phyloP scores from a whole-genome alignment of 2,113 vertebrate species.

The Brachirus orientalis region DNA sequence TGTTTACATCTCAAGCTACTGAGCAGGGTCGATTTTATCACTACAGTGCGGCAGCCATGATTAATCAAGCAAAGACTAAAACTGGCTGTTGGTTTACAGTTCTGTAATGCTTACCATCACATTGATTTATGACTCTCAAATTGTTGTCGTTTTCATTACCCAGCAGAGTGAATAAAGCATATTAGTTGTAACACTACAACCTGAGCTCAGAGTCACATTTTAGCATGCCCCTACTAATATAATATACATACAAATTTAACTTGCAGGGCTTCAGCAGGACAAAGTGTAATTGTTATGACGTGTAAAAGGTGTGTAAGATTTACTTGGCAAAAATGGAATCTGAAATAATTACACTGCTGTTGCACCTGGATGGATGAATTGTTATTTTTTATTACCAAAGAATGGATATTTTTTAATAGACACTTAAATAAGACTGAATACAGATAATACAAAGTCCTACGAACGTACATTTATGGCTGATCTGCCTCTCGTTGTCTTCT shows the following conservation, averaged over 20 bases:
- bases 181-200: slow-evolving; percentile 48
- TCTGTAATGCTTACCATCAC: slow-evolving; percentile 47
- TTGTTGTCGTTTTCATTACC: slow-evolving; percentile 68
- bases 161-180: slow-evolving; percentile 34
- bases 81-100: slow-evolving; percentile 58
- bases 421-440: too few species aligned
- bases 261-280: slow-evolving; percentile 51
- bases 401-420: too few species aligned
- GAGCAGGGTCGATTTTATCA: slow-evolving; percentile 31
- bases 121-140: slow-evolving; percentile 68
- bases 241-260: slow-evolving; percentile 37
- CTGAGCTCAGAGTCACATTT: slow-evolving; percentile 33
- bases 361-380: too few species aligned
- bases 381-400: too few species aligned
- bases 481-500: slow-evolving; percentile 44
- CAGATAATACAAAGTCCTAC: too few species aligned
- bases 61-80: slow-evolving; percentile 63
- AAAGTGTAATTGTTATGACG: slow-evolving; percentile 10
- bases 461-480: slow-evolving; percentile 19
- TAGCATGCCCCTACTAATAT: slow-evolving; percentile 37
- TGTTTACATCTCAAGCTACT: slow-evolving; percentile 44
- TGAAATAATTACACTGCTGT: too few species aligned
- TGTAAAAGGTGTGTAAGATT: slow-evolving; percentile 2
- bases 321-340: too few species aligned
- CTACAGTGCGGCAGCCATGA: slow-evolving; percentile 50